Conservation (phyloP, 2,888 invertebrate genomes). For the Papilio gigon region DNA sequence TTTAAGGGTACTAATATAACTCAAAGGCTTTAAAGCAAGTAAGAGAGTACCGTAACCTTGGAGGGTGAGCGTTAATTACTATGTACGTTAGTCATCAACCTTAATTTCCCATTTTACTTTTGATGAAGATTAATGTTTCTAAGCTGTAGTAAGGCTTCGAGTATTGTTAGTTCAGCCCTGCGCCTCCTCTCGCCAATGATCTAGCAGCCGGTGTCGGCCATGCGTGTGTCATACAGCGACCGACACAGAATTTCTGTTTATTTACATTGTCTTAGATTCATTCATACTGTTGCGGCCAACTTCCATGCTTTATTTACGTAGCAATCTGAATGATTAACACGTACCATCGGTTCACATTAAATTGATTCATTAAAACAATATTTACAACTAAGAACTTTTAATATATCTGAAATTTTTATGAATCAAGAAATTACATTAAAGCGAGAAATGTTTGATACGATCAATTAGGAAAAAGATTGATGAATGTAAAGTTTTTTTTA, state of each 20-base stretch:
- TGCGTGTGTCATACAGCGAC: constrained; percentile 36
- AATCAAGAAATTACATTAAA: background rate
- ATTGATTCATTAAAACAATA: constrained; percentile 19
- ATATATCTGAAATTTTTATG: constrained; percentile 1
- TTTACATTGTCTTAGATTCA: constrained; percentile 32
- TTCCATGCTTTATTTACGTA: constrained; percentile 28
- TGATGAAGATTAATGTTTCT: too few species aligned
- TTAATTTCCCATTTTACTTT: too few species aligned
- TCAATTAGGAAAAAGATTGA: too few species aligned
- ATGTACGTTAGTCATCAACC: too few species aligned
- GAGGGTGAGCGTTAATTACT: too few species aligned
- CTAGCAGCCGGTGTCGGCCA: background rate
- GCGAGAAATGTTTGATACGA: background rate
- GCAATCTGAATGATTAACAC: constrained; percentile 21
- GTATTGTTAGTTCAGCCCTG: background rate
- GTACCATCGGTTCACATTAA: constrained; percentile 12
- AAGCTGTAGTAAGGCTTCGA: too few species aligned
- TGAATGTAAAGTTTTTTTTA: too few species aligned
- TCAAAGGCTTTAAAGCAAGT: too few species aligned
- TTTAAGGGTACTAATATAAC: background rate
- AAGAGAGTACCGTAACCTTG: too few species aligned
- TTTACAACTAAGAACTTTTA: background rate
- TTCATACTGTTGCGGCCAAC: constrained; percentile 26
- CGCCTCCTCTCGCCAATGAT: constrained; percentile 24
- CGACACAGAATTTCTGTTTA: constrained; percentile 23